Percentiles rank a stretch among this genome's conserved stretches.
Conservation (phyloP, 2,113 vertebrate genomes). For the Myocastor coypus region DNA sequence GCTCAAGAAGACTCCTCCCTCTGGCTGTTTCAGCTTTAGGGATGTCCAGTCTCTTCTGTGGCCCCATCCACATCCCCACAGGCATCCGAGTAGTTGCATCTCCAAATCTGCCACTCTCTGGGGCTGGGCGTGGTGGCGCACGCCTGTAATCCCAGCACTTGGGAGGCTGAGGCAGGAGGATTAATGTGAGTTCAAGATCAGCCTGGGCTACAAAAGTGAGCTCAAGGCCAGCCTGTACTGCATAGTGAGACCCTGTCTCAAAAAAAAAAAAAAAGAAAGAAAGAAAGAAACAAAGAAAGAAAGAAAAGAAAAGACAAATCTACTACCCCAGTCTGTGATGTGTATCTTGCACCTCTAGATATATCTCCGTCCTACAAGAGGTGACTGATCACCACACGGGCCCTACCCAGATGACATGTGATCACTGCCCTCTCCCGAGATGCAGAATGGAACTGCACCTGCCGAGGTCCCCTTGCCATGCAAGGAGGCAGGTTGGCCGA, state of each 20-base stretch:
- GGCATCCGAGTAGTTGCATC: too few species aligned
- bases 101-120: not conserved
- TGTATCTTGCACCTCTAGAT: not conserved
- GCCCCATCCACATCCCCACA: not conserved
- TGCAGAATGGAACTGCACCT: not conserved
- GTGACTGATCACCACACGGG: not conserved
- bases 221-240: too few species aligned
- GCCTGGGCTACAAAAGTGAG: too few species aligned
- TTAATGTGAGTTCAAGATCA: too few species aligned
- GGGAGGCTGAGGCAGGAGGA: too few species aligned
- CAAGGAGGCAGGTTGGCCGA: not conserved
- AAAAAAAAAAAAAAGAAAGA: too few species aligned
- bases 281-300: too few species aligned
- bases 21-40: not conserved
- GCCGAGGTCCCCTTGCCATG: fast-evolving
- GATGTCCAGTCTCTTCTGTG: not conserved
- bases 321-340: not conserved
- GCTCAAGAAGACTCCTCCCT: fast-evolving
- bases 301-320: too few species aligned
- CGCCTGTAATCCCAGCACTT: too few species aligned
- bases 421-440: fast-evolving
- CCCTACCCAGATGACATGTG: not conserved
- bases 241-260: too few species aligned
- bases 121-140: too few species aligned
- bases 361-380: not conserved